phyloP scores from a whole-genome alignment of 2,113 vertebrate species.

The Coreoperca whiteheadi region DNA sequence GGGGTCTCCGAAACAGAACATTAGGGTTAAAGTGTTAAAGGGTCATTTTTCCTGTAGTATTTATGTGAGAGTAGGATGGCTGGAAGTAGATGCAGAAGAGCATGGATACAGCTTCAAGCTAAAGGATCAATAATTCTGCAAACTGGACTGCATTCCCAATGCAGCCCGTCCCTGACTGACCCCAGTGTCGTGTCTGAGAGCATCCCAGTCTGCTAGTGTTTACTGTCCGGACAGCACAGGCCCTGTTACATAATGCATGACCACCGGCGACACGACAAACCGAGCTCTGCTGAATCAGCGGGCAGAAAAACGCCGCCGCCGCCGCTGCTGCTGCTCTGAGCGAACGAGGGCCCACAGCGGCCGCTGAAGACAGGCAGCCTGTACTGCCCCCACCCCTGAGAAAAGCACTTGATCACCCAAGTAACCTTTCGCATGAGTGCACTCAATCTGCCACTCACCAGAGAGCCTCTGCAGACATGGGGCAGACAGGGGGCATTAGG shows the following conservation, averaged over 20 bases:
- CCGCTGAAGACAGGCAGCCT: slow-evolving; percentile 44
- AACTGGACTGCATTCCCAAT: background rate
- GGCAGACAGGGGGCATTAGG: slow-evolving; percentile 76
- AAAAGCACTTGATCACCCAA: slow-evolving; percentile 68
- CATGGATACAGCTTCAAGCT: background rate
- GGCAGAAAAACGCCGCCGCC: slow-evolving; percentile 22
- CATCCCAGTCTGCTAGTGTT: slow-evolving; percentile 6
- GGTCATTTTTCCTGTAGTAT: background rate
- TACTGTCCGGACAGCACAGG: slow-evolving; percentile 41
- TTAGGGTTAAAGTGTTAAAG: background rate
- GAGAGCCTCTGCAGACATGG: slow-evolving; percentile 66
- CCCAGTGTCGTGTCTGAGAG: slow-evolving; percentile 19
- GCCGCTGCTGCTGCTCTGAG: slow-evolving; percentile 29
- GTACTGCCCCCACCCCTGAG: slow-evolving; percentile 46
- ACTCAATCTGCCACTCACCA: slow-evolving; percentile 72
- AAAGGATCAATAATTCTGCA: slow-evolving; percentile 21
- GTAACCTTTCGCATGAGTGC: slow-evolving; percentile 76
- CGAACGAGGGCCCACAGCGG: slow-evolving; percentile 7
- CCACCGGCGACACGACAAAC: slow-evolving; percentile 23
- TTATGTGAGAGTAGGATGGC: background rate
- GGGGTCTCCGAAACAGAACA: background rate
- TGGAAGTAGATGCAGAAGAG: background rate
- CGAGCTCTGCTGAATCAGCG: slow-evolving; percentile 73
- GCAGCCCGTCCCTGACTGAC: slow-evolving; percentile 25
- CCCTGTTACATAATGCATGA: slow-evolving; percentile 72